Conservation (phyloP, 2,888 invertebrate genomes). For the Drosophila rellima region DNA sequence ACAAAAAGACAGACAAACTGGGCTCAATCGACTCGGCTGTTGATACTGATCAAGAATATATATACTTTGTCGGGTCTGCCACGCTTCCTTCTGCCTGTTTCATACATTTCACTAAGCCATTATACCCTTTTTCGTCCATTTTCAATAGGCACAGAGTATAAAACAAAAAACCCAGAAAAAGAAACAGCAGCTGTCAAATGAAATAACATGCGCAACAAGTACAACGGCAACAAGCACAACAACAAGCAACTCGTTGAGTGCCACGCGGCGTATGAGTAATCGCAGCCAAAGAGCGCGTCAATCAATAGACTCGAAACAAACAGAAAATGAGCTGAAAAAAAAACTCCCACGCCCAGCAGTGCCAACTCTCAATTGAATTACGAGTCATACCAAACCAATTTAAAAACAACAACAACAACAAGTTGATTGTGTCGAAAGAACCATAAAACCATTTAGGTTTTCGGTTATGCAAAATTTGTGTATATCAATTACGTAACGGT, state of each 20-base stretch:
- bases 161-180: constrained; percentile 13
- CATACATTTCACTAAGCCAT: too few relatives aligned
- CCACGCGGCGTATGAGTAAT: constrained; percentile 72
- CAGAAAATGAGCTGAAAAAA: constrained; percentile 3
- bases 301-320: constrained; percentile 51
- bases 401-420: constrained; percentile 6
- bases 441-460: too few relatives aligned
- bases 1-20: too few relatives aligned
- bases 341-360: constrained; percentile 49
- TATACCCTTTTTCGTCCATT: too few relatives aligned
- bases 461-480: too few relatives aligned
- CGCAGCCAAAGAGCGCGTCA: constrained; percentile 51
- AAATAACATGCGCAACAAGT: constrained; percentile 55
- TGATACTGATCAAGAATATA: too few relatives aligned
- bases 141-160: too few relatives aligned
- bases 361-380: constrained; percentile 21
- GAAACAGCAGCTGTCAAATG: constrained; percentile 51
- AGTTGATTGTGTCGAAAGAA: not conserved
- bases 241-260: constrained; percentile 29
- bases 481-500: too few relatives aligned
- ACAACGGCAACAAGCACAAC: constrained; percentile 24
- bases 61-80: too few relatives aligned
- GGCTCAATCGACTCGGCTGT: too few relatives aligned
- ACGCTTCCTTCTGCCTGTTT: too few relatives aligned
- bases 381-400: constrained; percentile 12